These are phyloP conservation scores for Ips nitidus DNA, from an alignment of 1,140 invertebrate genomes.

Conservation along the genomic window DNA sequence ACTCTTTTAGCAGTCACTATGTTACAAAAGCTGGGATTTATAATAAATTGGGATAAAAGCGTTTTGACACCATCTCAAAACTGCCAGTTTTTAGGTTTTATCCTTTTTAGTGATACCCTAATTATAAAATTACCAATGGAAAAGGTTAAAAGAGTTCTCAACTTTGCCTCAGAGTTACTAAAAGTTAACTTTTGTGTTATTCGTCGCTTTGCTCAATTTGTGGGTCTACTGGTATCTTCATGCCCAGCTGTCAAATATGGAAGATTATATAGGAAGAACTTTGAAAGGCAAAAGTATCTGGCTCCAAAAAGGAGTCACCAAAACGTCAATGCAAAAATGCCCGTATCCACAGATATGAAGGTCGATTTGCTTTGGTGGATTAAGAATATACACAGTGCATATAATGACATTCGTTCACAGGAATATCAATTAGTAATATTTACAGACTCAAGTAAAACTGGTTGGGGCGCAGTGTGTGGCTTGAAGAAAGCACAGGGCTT, in stretches of 20 bases:
- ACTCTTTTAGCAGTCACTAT: slow-evolving; percentile 7
- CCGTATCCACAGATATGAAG: slow-evolving; percentile 5
- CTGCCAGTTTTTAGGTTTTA: slow-evolving; percentile 29
- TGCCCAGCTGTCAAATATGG: too few relatives aligned
- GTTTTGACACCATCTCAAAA: slow-evolving; percentile 9
- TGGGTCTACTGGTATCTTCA: slow-evolving; percentile 30
- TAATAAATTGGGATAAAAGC: slow-evolving; percentile 29
- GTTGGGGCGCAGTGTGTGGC: slow-evolving; percentile 8
- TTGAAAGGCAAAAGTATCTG: slow-evolving; percentile 36
- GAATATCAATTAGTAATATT: slow-evolving; percentile 8
- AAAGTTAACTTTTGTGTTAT: slow-evolving; percentile 11
- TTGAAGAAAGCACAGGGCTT: slow-evolving; percentile 7
- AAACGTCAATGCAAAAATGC: slow-evolving; percentile 17
- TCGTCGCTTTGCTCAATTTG: slow-evolving; percentile 25
- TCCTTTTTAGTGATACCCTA: slow-evolving; percentile 12
- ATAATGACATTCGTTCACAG: background rate
- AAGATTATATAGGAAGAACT: slow-evolving; percentile 36
- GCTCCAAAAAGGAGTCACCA: background rate
- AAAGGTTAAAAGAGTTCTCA: slow-evolving; percentile 15
- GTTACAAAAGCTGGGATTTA: slow-evolving; percentile 21
- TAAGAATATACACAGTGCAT: background rate
- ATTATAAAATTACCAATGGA: slow-evolving; percentile 16
- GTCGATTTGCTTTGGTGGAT: slow-evolving; percentile 26
- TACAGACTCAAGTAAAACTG: slow-evolving; percentile 11
- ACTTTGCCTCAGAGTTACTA: slow-evolving; percentile 4